Base-by-base conservation (phyloP, 2,113 vertebrate genomes). In the Ciconia stormi region DNA sequence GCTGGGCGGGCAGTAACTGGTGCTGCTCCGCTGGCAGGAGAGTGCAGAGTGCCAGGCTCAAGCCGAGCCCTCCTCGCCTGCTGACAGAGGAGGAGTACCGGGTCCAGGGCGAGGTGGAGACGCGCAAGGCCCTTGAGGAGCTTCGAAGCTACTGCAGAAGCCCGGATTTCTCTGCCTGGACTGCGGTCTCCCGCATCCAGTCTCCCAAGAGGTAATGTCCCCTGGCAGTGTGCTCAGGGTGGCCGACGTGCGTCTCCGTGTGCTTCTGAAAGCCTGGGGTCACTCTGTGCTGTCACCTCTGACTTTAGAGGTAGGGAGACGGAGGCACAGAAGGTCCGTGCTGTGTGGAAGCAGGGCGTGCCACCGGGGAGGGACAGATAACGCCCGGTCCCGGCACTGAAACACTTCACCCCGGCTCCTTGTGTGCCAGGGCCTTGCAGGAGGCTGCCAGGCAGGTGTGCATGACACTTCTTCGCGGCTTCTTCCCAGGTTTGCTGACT, bases 31-130 rank as follows among this genome's bases (percentile, higher is more conserved):
- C 55, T 87, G 73, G 56, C 98, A 99, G 99, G 97, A 99, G 92
- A 91, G 49, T 98, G 49, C 97, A 90, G 95, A 94, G 97, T 10
- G 27, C 82, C 87, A 44, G 42, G 95, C 97, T 87, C 69, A 98
- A 98, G 88, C 98, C 97, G 2, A 89, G 96, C 59, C 99, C 99
- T 2, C 99, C 98, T 15, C 98, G 98, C 36, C 98, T 99, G 87
- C 97, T 99, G 92, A 99, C 99, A 0, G 99, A 99, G 96, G 99
- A 99, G 87, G 99, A 99, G 63, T 99, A 98, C 96, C 98, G 98
- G 74, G 94, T 98, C 56, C 98, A 99, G 96, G 99, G 97, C 0
- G 99, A 99, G 94, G 97, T 98, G 72, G 99, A 99, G 98, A 99
- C 99, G 0, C 97, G 89, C 46, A 98, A 63, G 25, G 99, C 99